phyloP scores from a whole-genome alignment of 2,797 vertebrate species.

The Potorous gilbertii region DNA sequence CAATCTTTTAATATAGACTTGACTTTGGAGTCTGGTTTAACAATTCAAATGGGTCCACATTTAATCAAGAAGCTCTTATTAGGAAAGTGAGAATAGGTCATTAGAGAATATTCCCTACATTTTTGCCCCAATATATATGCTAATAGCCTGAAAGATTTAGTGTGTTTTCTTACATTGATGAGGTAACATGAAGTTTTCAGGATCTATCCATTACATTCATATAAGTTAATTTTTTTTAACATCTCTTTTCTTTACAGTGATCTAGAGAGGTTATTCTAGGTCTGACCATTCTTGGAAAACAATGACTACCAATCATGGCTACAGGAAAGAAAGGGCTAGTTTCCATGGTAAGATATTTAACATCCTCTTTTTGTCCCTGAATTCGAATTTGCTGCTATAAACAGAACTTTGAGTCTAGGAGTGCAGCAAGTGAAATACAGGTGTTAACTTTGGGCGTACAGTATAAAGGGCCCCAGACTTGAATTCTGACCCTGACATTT shows the following conservation, averaged over 20 bases:
- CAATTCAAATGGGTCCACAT: neutral
- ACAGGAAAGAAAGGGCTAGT: neutral
- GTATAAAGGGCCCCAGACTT: neutral
- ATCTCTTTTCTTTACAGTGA: neutral
- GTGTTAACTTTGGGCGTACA: neutral
- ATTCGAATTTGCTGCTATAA: neutral
- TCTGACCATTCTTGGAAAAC: constrained; percentile 7
- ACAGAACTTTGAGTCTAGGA: neutral
- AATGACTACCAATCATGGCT: constrained; percentile 15
- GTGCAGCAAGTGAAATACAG: neutral
- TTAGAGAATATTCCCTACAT: neutral
- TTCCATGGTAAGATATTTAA: constrained; percentile 1
- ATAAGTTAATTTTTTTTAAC: neutral
- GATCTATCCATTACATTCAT: neutral
- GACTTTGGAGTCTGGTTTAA: neutral
- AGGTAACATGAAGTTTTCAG: neutral
- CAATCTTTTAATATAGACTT: constrained; percentile 43
- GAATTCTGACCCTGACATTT: neutral
- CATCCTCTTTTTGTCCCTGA: constrained; percentile 8
- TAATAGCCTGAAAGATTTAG: constrained; percentile 18
- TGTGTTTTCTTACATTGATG: neutral
- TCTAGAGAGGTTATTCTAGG: neutral
- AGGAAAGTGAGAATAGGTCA: neutral
- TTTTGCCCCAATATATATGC: neutral
- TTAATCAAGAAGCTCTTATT: neutral